Base-by-base conservation (phyloP, 2,113 vertebrate genomes). In the Pachypanchax playfairii region DNA sequence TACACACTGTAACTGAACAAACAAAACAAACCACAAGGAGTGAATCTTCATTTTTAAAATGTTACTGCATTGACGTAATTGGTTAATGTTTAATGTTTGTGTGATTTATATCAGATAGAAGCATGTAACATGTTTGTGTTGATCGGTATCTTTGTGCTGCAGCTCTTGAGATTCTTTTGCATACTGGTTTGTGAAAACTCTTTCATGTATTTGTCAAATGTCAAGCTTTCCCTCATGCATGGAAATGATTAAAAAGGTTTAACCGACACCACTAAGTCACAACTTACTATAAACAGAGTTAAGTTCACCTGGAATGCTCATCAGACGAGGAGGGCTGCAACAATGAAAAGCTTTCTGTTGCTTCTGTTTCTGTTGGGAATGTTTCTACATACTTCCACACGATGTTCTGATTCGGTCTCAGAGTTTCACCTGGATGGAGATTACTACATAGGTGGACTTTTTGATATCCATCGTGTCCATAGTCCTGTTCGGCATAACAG, bases 381-480 rank as follows among this genome's bases (percentile, higher is more conserved):
- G 25, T 58, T 43, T 59, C 22, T 62, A 4, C 26, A 39, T 18
- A 17, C 13, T 29, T 39, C 28, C 2, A 39, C 35, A 46, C 52
- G 61, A 6, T 62, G 54, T 55, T 22, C 55, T n/a, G 3, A 13
- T 21, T 13, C 57, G 39, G 13, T 14, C 3, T 79, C 78, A 24
- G 84, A 87, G 62, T 92, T 92, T 77, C 59, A 35, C 1, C 63
- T 85, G 41, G 41, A 79, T 5, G 91, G 89, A 51, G 83, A 91
- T 64, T 88, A 76, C 70, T 38, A 77, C 51, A 60, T 90, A 1
- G 88, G 87, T 65, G 90, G 90, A 42, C 62, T 91, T 43, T 90
- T 89, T 78, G 12, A 76, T 29, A 44, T 90, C 49, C 86, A 88
- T 72, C 22, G 51, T 7, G 29, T 11, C 29, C 35, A 0, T 0